Base-by-base conservation (phyloP, 1,140 invertebrate genomes). In the Portunus trituberculatus region DNA sequence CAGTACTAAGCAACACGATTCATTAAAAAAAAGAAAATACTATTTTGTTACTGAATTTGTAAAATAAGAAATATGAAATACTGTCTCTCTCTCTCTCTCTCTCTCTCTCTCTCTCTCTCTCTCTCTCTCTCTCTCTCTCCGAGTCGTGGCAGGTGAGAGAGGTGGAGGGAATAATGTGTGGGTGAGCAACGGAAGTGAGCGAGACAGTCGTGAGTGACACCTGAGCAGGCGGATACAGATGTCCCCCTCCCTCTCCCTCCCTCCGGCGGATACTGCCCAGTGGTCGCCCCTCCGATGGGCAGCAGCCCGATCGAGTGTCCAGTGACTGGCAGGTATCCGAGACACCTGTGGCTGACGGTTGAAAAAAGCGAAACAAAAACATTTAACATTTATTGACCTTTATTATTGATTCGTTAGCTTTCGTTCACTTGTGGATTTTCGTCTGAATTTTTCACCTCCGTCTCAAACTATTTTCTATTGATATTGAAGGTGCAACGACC, bases 51-150 rank as follows among this genome's bases (percentile, higher is more conserved):
- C 52, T 39, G 16, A 59, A 20, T 59, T 59, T 59, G 52, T 59
- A 59, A 20, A 20, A 14, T n/a, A n/a, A 52, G 6, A 20, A 20
- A 59, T 2, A 59, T 20, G 52, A 59, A 59, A 14, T 59, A 10
- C 67, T 76, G 10, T 76, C 67, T 76, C 67, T 76, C 67, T 76
- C 67, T 76, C 67, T 76, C 67, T 76, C 67, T 76, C 67, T 76
- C 67, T 76, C 67, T 76, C 67, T 76, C 67, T 76, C 67, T 76
- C 67, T 76, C 67, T 76, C 67, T 76, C 67, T 76, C 67, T 76
- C 67, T 76, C 67, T 20, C 25, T n/a, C 67, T 76, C 67, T 76
- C 67, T 76, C 67, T 76, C 67, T 76, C 67, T 76, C 16, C 20
- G 67, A 20, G 67, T 76, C 20, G 12, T 25, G 20, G 67, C 67